A percentile compares a stretch with the other conserved stretches of the same genome.
These are phyloP conservation scores for Calephelis perditalis DNA, from an alignment of 2,888 invertebrate species.

Conservation along the genomic window DNA sequence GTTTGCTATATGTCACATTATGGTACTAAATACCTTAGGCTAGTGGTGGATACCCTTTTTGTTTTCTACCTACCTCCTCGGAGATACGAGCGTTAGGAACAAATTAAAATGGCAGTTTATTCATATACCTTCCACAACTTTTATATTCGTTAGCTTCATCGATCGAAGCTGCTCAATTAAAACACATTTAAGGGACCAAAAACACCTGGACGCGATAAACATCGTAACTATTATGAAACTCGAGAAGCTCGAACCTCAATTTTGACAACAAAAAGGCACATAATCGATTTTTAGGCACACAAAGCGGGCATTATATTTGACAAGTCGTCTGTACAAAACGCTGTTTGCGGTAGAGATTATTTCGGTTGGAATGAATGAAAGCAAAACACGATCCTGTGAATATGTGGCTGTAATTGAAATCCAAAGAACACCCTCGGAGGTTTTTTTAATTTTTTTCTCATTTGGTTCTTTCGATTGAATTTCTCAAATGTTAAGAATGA, in stretches of 20 bases:
- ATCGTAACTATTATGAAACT: slow-evolving; percentile 73
- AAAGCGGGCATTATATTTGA: slow-evolving; percentile 73
- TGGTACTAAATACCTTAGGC: too few species aligned
- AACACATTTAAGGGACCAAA: slow-evolving; percentile 59
- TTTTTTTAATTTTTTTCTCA: slow-evolving; percentile 50
- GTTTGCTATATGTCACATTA: too few species aligned
- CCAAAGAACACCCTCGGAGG: slow-evolving; percentile 54
- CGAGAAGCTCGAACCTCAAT: slow-evolving; percentile 74
- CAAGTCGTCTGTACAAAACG: slow-evolving; percentile 71
- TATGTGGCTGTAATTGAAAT: slow-evolving; percentile 72
- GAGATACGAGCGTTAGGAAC: too few species aligned
- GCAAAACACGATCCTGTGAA: slow-evolving; percentile 72
- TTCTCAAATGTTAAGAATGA: slow-evolving; percentile 28
- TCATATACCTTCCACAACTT: too few species aligned
- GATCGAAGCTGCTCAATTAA: slow-evolving; percentile 52
- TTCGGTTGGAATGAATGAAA: slow-evolving; percentile 76
- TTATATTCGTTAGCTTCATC: too few species aligned
- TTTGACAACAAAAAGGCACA: slow-evolving; percentile 76
- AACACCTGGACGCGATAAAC: slow-evolving; percentile 72
- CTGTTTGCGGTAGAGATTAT: slow-evolving; percentile 77
- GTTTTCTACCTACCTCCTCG: too few species aligned
- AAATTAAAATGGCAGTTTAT: too few species aligned
- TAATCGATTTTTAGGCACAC: slow-evolving; percentile 72
- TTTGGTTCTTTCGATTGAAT: slow-evolving; percentile 40
- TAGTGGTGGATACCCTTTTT: too few species aligned